Percentiles rank a stretch among this genome's conserved stretches.
Conservation (phyloP, 2,113 vertebrate genomes). For the Butorides virescens region DNA sequence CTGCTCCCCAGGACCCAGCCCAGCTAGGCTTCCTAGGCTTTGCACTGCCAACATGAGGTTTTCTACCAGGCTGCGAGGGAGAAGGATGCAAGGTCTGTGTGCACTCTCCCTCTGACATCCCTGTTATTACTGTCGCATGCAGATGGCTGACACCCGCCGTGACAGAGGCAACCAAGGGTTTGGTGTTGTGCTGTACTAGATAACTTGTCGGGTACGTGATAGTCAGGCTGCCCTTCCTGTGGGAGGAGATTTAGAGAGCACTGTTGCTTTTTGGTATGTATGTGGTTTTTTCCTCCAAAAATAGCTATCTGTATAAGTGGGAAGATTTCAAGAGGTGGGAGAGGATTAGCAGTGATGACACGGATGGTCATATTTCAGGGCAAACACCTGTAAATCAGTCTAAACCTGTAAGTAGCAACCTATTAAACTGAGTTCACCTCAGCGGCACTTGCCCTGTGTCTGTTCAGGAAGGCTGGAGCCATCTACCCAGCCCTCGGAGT, state of each 20-base stretch:
- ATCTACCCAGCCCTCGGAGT: background rate
- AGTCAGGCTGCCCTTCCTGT: constrained; percentile 14
- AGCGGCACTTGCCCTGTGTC: background rate
- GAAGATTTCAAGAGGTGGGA: constrained; percentile 26
- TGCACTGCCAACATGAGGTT: background rate
- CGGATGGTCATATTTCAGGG: constrained; percentile 47
- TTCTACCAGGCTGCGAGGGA: background rate
- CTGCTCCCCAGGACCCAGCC: background rate
- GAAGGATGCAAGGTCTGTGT: background rate
- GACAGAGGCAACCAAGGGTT: background rate
- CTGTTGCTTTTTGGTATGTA: background rate
- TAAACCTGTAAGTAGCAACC: constrained; percentile 53
- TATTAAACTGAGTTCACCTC: constrained; percentile 52
- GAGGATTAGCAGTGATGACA: constrained; percentile 34
- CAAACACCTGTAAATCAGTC: constrained; percentile 54
- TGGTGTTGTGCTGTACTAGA: background rate
- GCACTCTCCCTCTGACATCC: background rate
- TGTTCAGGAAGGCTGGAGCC: background rate
- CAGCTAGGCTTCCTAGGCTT: background rate
- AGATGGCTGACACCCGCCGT: background rate
- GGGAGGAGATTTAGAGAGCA: background rate
- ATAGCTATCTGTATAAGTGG: constrained; percentile 3
- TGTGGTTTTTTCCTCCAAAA: constrained; percentile 22
- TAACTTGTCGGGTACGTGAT: background rate
- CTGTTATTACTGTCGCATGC: constrained; percentile 45